Evolutionary conservation across 2,797 vertebrate genomes (phyloP).

Genomic region (Hozukius guyotensis): DNA sequence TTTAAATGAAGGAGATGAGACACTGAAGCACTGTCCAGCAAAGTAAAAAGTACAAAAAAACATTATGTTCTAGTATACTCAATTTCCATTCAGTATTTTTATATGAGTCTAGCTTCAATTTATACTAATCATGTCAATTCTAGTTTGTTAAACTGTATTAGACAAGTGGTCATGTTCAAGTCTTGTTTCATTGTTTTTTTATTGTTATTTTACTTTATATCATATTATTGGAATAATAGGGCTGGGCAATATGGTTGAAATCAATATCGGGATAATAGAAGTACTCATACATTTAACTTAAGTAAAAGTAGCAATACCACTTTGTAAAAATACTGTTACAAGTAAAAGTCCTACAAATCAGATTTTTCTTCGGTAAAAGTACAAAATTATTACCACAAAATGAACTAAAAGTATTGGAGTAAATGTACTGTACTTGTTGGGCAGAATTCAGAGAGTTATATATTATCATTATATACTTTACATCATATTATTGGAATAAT

Average conservation of each 20-base stretch:
- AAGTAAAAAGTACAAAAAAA: not conserved
- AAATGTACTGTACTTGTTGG: too few species aligned
- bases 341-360: too few species aligned
- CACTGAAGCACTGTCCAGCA: not conserved
- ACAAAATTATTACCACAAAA: too few species aligned
- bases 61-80: not conserved
- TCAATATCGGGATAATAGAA: not conserved
- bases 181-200: not conserved
- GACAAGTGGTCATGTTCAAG: not conserved
- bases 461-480: too few species aligned
- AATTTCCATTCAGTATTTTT: not conserved
- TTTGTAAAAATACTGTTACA: not conserved
- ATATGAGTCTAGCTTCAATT: not conserved
- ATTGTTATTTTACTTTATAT: too few species aligned
- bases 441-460: too few species aligned
- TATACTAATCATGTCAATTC: not conserved
- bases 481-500: too few species aligned
- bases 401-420: too few species aligned
- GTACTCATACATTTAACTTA: not conserved
- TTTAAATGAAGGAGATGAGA: constrained; percentile 23
- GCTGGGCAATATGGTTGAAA: not conserved
- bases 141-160: not conserved
- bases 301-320: too few species aligned
- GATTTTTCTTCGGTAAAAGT: too few species aligned
- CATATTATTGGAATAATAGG: too few species aligned